Evolutionary conservation across 2,113 vertebrate genomes (phyloP), one percentile per base, ranked within the genome.

Genomic region (Scolopax mira): DNA sequence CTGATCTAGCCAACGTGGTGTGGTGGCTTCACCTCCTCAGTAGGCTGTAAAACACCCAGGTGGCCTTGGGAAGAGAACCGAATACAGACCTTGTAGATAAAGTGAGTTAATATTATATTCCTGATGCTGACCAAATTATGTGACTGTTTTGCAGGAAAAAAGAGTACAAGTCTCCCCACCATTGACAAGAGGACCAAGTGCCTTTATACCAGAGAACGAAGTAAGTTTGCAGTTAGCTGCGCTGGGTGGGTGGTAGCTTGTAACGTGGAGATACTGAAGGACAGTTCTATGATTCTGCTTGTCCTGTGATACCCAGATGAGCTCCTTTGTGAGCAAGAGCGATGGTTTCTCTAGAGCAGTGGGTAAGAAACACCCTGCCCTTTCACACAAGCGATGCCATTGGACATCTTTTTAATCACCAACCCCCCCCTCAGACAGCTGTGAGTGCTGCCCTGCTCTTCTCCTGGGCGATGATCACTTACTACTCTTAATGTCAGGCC

Each of bases 131-230:
- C 91, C 24, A 30, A 85, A 55, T n/a, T 75, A 16, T 88, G 37
- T 90, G 79, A 54, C 54, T 94, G 72, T 97, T 96, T 89, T 96
- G 54, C 92, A 99, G 98, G 98, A 98, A 82, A 98, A 98, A 92
- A 98, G 97, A 96, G 98, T 98, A 35, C 97, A 97, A 96, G 97
- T 98, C 41, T 98, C 98, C 86, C 98, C 97, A 0, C 98, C 98
- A 1, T 57, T 98, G 96, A 97, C 97, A 97, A 98, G 98, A 97
- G 98, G 98, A 98, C 98, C 98, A 98, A 98, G 98, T 98, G 98
- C 98, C 98, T 99, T 98, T 98, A 98, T 99, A 96, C 98, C 98
- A 96, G 98, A 98, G 95, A 98, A 98, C 1, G 98, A 98, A 96
- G 98, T 98, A 97, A 98, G 98, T 97, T 75, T 79, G 57, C 0